Evolutionary conservation across 2,797 vertebrate species (phyloP).

Genomic region (Ptychadena robeensis): DNA sequence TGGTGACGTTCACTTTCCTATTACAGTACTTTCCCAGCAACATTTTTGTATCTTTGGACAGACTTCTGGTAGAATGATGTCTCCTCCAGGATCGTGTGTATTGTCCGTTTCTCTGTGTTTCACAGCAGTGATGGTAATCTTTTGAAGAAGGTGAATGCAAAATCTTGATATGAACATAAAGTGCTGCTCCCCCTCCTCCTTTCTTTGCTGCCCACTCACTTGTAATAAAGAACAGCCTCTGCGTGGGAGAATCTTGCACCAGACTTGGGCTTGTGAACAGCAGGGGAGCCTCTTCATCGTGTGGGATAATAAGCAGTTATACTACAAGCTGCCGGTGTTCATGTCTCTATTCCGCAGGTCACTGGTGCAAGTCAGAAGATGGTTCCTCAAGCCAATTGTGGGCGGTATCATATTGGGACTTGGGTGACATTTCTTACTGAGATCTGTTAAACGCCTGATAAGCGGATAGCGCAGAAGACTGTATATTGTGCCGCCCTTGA

Average conservation of each 20-base stretch:
- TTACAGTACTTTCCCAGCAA: too few species aligned
- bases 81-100: not conserved
- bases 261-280: slow-evolving; percentile 27
- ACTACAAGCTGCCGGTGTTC: not conserved
- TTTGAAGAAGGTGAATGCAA: not conserved
- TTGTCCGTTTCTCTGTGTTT: not conserved
- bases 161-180: slow-evolving; percentile 16
- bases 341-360: not conserved
- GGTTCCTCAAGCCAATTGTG: not conserved
- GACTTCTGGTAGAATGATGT: not conserved
- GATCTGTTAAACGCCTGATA: too few species aligned
- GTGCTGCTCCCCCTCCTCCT: slow-evolving; percentile 16
- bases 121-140: slow-evolving; percentile 25
- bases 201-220: slow-evolving; percentile 38
- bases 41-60: too few species aligned
- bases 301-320: slow-evolving; percentile 29
- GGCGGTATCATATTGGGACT: not conserved
- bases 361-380: not conserved
- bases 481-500: too few species aligned
- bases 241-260: slow-evolving; percentile 42
- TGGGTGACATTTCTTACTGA: not conserved
- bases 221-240: slow-evolving; percentile 45
- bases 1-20: too few species aligned
- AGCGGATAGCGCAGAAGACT: too few species aligned
- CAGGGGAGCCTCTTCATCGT: slow-evolving; percentile 19